A percentile compares a stretch with the other conserved stretches of the same genome.
phyloP scores from a whole-genome alignment of 2,113 vertebrate species.

The Todiramphus chloris region DNA sequence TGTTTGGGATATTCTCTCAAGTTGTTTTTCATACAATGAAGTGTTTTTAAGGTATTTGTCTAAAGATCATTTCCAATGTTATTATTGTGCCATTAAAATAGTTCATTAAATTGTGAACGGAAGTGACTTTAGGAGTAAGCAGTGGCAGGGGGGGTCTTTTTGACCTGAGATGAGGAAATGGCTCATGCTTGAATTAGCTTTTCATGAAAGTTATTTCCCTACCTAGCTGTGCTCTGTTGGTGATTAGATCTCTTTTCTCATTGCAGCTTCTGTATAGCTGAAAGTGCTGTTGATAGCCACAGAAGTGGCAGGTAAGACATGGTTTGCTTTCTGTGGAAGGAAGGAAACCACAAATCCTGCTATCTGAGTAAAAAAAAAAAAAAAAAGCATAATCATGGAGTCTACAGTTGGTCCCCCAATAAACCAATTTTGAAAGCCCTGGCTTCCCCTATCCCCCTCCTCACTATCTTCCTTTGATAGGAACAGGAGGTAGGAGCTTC shows the following conservation, averaged over 20 bases:
- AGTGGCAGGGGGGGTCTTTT: neutral
- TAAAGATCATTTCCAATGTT: neutral
- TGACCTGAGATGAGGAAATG: neutral
- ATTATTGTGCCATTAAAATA: neutral
- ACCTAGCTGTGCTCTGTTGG: neutral
- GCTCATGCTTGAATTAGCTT: neutral
- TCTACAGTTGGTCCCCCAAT: conserved; percentile 51
- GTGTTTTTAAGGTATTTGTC: neutral
- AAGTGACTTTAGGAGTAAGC: neutral
- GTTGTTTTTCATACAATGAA: neutral
- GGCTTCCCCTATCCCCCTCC: neutral
- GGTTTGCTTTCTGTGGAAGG: neutral
- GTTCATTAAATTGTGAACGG: neutral
- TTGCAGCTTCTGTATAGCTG: neutral
- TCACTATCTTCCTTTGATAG: conserved; percentile 48
- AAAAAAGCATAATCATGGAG: conserved; percentile 24
- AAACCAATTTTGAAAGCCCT: conserved; percentile 43
- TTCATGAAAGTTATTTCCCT: neutral
- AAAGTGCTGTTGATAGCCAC: neutral
- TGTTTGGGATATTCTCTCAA: neutral
- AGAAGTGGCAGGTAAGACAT: neutral
- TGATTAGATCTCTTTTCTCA: neutral
- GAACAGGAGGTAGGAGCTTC: conserved; percentile 30
- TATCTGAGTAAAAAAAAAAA: conserved; percentile 51
- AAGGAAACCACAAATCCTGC: neutral